Conservation (phyloP, 1,140 invertebrate species). For the Teleopsis dalmanni region DNA sequence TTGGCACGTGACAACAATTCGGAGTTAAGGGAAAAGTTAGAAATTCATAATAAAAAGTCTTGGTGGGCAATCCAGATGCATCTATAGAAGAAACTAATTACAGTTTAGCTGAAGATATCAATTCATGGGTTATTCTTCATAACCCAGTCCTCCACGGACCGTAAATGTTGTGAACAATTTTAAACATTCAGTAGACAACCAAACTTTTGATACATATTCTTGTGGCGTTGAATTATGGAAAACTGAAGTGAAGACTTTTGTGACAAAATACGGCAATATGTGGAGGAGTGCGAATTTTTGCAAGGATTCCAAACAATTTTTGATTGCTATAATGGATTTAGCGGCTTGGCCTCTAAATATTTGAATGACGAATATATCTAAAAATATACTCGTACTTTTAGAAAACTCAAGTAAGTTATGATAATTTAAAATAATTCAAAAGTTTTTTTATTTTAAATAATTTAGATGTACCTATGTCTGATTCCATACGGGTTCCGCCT, state of each 20-base stretch:
- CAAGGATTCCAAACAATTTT: conserved; percentile 72
- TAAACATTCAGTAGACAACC: conserved; percentile 52
- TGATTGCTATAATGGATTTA: conserved; percentile 72
- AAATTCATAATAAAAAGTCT: conserved; percentile 11
- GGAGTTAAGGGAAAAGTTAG: conserved; percentile 54
- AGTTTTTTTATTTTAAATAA: background rate
- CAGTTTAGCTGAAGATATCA: conserved; percentile 55
- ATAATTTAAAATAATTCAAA: background rate
- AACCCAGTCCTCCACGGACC: conserved; percentile 68
- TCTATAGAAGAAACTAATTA: conserved; percentile 44
- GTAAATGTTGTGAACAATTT: conserved; percentile 66
- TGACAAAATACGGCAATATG: conserved; percentile 72
- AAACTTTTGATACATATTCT: conserved; percentile 63
- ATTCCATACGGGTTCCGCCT: conserved; percentile 53
- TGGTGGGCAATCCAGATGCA: conserved; percentile 49
- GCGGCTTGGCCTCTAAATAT: conserved; percentile 61
- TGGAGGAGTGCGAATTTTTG: conserved; percentile 74
- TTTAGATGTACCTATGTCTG: conserved; percentile 44
- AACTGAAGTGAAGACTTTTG: conserved; percentile 57
- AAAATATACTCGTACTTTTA: conserved; percentile 43
- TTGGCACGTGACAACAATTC: conserved; percentile 59
- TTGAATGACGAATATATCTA: conserved; percentile 76
- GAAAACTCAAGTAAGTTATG: conserved; percentile 15
- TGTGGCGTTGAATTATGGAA: conserved; percentile 62
- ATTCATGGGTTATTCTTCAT: conserved; percentile 74